phyloP scores from a whole-genome alignment of 2,797 vertebrate species.

The Sus cebifrons region DNA sequence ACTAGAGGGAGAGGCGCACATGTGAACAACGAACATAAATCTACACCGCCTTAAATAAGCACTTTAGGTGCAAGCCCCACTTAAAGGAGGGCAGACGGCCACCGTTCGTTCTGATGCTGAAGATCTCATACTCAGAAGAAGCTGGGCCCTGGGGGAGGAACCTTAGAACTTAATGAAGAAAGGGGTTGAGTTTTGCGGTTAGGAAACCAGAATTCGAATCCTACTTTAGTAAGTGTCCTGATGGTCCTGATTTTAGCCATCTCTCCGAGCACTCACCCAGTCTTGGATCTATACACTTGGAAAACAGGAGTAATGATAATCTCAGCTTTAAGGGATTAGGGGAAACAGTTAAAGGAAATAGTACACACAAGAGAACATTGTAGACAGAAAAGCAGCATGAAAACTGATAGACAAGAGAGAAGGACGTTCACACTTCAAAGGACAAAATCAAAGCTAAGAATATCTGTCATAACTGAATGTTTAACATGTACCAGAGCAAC shows the following conservation, averaged over 20 bases:
- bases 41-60: neutral
- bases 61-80: neutral
- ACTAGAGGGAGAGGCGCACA: neutral
- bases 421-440: conserved; percentile 8
- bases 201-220: conserved; percentile 31
- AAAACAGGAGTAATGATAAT: neutral
- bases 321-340: neutral
- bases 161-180: neutral
- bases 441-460: conserved; percentile 37
- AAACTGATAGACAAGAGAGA: conserved; percentile 9
- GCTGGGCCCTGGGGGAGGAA: neutral
- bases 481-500: neutral
- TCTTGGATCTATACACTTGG: neutral
- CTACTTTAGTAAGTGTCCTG: conserved; percentile 14
- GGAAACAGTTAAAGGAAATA: neutral
- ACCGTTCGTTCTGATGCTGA: neutral
- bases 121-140: neutral
- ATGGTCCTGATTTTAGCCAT: neutral
- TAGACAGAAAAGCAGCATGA: conserved; percentile 46
- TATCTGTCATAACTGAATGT: neutral
- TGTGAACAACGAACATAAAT: neutral
- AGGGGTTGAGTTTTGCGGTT: neutral
- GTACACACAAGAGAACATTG: neutral
- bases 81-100: neutral
- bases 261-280: neutral